phyloP scores from a whole-genome alignment of 2,888 invertebrate species.

The Julus scandinavius region DNA sequence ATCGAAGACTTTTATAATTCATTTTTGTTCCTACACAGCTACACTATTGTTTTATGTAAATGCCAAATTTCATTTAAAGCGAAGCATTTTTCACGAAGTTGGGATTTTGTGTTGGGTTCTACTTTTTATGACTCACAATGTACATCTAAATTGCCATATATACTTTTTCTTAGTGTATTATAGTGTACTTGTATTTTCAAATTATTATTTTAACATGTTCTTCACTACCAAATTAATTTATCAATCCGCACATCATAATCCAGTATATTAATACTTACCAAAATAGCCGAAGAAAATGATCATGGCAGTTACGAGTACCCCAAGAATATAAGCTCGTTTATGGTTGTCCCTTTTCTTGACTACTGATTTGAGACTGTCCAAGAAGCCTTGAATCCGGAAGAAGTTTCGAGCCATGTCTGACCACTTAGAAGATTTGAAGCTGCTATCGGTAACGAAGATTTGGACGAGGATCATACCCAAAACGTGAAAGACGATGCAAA shows the following conservation, averaged over 20 bases:
- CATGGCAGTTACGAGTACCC: constrained; percentile 15
- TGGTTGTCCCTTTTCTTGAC: constrained; percentile 19
- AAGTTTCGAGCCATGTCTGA: not conserved
- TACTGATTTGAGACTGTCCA: constrained; percentile 15
- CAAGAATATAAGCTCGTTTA: constrained; percentile 9
- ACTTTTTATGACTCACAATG: too few relatives aligned
- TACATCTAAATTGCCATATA: too few relatives aligned
- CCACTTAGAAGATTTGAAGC: not conserved
- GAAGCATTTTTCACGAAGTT: too few relatives aligned
- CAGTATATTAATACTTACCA: not conserved
- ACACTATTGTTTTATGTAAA: too few relatives aligned
- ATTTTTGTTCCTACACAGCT: too few relatives aligned
- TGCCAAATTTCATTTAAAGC: too few relatives aligned
- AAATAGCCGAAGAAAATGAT: constrained; percentile 46
- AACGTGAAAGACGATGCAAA: constrained; percentile 48
- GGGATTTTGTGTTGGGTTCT: too few relatives aligned
- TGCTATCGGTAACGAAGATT: not conserved
- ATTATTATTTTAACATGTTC: too few relatives aligned
- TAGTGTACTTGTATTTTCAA: too few relatives aligned
- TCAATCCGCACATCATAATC: not conserved
- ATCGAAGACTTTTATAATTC: too few relatives aligned
- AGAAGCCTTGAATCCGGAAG: constrained; percentile 23
- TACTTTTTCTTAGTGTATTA: too few relatives aligned
- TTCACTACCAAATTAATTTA: too few relatives aligned
- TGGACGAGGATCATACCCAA: constrained; percentile 6